phyloP scores from a whole-genome alignment of 2,797 vertebrate species.

The Anableps anableps region DNA sequence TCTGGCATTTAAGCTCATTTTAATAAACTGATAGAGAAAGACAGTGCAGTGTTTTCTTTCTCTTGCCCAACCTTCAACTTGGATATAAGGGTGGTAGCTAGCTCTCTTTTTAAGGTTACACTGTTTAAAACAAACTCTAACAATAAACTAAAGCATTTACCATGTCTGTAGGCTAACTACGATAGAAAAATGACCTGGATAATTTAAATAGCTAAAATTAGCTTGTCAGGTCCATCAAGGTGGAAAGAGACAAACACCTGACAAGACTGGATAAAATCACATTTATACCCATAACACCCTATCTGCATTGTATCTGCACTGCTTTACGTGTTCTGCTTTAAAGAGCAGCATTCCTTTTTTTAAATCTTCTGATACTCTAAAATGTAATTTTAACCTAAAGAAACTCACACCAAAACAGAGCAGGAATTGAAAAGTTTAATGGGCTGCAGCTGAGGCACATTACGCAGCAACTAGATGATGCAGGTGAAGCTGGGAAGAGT shows the following conservation, averaged over 20 bases:
- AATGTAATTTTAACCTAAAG: no score
- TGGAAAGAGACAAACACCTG: neutral
- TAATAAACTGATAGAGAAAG: neutral
- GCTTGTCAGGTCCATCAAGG: neutral
- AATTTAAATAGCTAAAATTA: neutral
- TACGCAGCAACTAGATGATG: no score
- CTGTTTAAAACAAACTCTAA: neutral
- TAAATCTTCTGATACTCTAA: neutral
- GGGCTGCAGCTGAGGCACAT: no score
- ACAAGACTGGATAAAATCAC: neutral
- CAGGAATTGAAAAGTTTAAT: no score
- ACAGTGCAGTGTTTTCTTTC: neutral
- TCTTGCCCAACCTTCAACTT: neutral
- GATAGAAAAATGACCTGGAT: neutral
- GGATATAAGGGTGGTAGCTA: neutral
- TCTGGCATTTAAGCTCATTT: neutral
- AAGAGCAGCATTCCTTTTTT: neutral
- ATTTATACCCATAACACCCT: neutral
- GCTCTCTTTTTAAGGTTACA: neutral
- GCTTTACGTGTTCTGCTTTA: neutral
- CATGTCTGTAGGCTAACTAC: neutral
- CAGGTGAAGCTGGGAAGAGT: no score
- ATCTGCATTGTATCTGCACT: neutral
- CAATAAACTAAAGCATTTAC: neutral
- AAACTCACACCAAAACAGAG: no score